These are phyloP conservation scores for Heteropelma amictum DNA, from an alignment of 2,888 invertebrate species.

Conservation along the genomic window DNA sequence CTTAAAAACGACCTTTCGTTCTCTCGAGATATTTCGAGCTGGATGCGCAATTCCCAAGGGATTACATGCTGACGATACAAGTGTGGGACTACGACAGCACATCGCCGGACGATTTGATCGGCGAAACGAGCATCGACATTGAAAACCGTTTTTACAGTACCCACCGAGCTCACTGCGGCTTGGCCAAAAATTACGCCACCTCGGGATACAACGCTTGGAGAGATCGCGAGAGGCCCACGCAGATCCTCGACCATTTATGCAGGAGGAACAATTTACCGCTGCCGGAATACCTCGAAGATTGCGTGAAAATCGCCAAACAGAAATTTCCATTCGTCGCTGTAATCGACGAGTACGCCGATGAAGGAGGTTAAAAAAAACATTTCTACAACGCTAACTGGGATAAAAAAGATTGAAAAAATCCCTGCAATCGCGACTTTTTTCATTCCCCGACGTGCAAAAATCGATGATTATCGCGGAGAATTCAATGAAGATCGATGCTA, in stretches of 20 bases:
- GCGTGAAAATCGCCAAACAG: constrained; percentile 80
- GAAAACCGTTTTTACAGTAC: constrained; percentile 91
- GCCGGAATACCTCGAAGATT: constrained; percentile 79
- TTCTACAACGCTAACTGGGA: too few species aligned
- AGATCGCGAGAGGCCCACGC: constrained; percentile 85
- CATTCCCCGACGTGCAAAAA: too few species aligned
- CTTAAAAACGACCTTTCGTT: too few species aligned
- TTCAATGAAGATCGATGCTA: too few species aligned
- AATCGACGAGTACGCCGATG: constrained; percentile 22
- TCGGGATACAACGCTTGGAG: constrained; percentile 88
- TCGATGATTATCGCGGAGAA: too few species aligned
- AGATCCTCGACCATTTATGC: constrained; percentile 86
- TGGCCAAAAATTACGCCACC: constrained; percentile 84
- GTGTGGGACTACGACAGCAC: constrained; percentile 87
- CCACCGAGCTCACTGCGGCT: constrained; percentile 89
- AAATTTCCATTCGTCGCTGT: constrained; percentile 68
- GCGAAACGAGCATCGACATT: constrained; percentile 90
- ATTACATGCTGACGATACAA: constrained; percentile 85
- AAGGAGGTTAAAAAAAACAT: constrained; percentile 50
- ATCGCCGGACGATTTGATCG: constrained; percentile 88
- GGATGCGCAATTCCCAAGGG: constrained; percentile 85
- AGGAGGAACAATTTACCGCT: constrained; percentile 82
- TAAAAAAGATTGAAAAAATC: too few species aligned
- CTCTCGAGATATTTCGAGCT: constrained; percentile 89
- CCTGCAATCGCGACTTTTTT: too few species aligned